Evolutionary conservation across 2,113 vertebrate species (phyloP).

Genomic region (Girardinichthys multiradiatus): DNA sequence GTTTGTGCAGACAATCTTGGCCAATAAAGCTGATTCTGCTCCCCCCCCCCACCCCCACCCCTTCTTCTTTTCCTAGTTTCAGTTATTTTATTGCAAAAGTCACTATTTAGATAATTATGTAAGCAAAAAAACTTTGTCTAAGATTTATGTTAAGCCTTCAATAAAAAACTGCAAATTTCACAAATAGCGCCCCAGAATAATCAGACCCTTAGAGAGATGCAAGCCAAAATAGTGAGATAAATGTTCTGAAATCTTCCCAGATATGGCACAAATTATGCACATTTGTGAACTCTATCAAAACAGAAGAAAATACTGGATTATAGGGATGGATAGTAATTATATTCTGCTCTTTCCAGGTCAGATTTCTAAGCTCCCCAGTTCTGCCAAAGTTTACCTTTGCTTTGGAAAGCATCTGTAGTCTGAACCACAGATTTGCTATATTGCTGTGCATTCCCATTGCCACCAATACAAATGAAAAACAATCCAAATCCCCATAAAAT

Average conservation of each 20-base stretch:
- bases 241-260: slow-evolving; percentile 21
- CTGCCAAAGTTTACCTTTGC: slow-evolving; percentile 37
- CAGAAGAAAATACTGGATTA: slow-evolving; percentile 38
- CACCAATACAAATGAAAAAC: background rate
- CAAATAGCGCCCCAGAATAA: background rate
- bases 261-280: slow-evolving; percentile 4
- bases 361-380: slow-evolving; percentile 39
- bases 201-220: background rate
- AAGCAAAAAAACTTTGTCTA: background rate
- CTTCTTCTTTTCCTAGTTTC: background rate
- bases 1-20: no score
- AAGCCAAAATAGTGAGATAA: slow-evolving; percentile 10
- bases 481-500: background rate
- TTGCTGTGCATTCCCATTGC: background rate
- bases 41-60: no score
- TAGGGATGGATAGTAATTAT: slow-evolving; percentile 39
- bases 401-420: slow-evolving; percentile 23
- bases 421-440: background rate
- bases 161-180: slow-evolving; percentile 6
- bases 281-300: slow-evolving; percentile 21
- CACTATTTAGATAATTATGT: background rate
- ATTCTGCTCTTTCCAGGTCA: slow-evolving; percentile 25
- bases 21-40: no score
- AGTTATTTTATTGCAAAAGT: background rate
- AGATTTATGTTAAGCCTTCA: background rate